Conservation (phyloP, 2,113 vertebrate species). For the Alligator mississippiensis region DNA sequence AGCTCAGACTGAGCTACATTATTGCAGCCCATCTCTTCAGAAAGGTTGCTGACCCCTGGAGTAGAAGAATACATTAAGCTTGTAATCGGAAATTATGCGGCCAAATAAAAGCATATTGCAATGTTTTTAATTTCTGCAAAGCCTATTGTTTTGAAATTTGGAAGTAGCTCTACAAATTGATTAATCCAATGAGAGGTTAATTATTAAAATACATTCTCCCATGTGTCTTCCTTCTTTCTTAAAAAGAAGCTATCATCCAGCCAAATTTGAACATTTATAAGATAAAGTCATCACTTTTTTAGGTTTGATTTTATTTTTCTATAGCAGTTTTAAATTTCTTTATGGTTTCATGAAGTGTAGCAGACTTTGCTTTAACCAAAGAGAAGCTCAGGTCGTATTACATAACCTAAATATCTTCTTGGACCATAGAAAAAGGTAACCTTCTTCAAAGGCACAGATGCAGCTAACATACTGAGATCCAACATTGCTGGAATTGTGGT, state of each 20-base stretch:
- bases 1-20: too few relatives aligned
- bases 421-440: too few relatives aligned
- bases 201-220: accelerated
- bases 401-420: neutral
- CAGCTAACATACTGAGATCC: neutral
- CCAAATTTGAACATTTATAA: accelerated
- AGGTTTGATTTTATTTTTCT: neutral
- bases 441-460: accelerated
- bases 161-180: neutral
- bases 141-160: neutral
- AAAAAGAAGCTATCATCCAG: neutral
- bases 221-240: too few relatives aligned
- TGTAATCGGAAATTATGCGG: neutral
- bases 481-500: neutral
- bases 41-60: neutral
- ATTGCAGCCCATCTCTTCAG: too few relatives aligned
- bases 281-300: neutral
- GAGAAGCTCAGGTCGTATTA: neutral
- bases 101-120: neutral
- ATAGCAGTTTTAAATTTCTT: neutral
- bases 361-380: neutral
- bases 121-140: constrained; percentile 15
- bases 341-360: neutral
- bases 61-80: accelerated
- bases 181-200: neutral